Base-by-base conservation (phyloP, 2,797 vertebrate species). In the Dendrocincla tyrannina region DNA sequence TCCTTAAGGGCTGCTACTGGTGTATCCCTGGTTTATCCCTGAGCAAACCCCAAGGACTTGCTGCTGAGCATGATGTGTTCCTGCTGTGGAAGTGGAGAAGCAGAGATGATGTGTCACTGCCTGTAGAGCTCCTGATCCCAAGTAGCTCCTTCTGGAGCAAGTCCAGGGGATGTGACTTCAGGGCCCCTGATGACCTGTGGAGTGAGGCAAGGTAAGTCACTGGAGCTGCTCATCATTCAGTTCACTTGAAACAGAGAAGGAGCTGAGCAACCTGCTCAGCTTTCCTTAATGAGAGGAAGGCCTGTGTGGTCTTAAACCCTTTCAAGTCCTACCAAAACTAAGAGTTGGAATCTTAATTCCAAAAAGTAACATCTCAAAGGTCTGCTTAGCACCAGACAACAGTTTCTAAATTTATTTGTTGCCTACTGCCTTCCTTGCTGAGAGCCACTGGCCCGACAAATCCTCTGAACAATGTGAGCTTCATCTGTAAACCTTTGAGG, bases 221-320 rank as follows among this genome's bases (percentile, higher is more conserved):
- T 3, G 47, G 62, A 75, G 27, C 28, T 56, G 32, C 30, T 64
- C 7, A 19, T 59, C 0, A 0, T 53, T 76, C 37, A 13, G 8
- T 28, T 76, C 55, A 24, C 39, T 46, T 58, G 37, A 55, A 63
- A 39, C 17, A 39, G 49, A 63, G 35, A 72, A 39, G 8, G 15
- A 64, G 25, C 19, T 78, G 60, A 80, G 42, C 33, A 56, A 37
- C 25, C 50, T 76, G 35, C 11, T 88, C 37, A 49, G 30, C 13
- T 68, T 75, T 56, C 27, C 22, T 47, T 37, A 30, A n/a, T 35
- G 17, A 63, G 14, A 47, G 18, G 16, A 76, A 64, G 13, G 33
- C 8, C 44, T 20, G 1, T 50, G 35, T 42, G 24, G 35, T 59
- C 60, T 84, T 39, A 89, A 46, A n/a, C 5, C 11, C 41, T 63